These are phyloP conservation scores for Proteles cristata DNA, from an alignment of 2,113 vertebrate genomes.

Conservation along the genomic window DNA sequence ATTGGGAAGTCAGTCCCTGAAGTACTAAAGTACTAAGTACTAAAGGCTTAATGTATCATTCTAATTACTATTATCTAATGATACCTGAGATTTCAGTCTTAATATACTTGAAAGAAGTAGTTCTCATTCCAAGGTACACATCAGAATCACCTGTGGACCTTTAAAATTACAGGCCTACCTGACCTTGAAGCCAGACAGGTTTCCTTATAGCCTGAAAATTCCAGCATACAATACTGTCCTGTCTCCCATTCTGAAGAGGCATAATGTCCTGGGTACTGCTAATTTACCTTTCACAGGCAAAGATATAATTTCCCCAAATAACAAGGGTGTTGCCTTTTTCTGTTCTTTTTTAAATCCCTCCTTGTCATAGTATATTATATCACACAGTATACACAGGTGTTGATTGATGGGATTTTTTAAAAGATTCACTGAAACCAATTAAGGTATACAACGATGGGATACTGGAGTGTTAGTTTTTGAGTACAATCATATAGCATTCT, in stretches of 20 bases:
- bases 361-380: neutral
- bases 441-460: neutral
- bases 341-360: neutral
- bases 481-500: neutral
- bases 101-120: neutral
- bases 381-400: neutral
- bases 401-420: neutral
- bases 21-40: neutral
- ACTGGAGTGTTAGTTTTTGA: neutral
- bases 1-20: neutral
- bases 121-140: neutral
- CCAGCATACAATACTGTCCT: neutral
- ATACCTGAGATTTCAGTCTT: neutral
- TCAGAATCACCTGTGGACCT: neutral
- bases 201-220: neutral
- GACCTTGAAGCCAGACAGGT: neutral
- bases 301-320: neutral
- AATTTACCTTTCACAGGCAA: conserved; percentile 8
- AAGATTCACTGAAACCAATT: conserved; percentile 26
- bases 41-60: neutral
- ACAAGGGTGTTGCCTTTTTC: neutral
- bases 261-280: neutral
- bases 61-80: neutral
- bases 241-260: neutral
- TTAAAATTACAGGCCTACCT: neutral